Base-by-base conservation (phyloP, 2,888 invertebrate species). In the Unio delphinus region DNA sequence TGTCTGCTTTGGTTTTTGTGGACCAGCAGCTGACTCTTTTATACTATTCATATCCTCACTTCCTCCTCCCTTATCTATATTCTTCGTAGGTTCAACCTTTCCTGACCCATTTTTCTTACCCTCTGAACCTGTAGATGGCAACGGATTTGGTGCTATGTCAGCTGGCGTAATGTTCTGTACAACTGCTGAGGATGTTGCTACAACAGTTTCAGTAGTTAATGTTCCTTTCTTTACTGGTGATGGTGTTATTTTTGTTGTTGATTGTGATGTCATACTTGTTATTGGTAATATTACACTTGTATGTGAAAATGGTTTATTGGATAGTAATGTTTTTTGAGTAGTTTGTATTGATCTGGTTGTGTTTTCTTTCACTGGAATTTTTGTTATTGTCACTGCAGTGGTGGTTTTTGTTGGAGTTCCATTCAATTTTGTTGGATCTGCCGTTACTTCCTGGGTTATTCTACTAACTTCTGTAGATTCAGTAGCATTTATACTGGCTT, bases 111-210 rank as follows among this genome's bases (percentile, higher is more conserved):
- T 23, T 59, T 18, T 26, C 0, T 23, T 23, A 26, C 15, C 45
- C 45, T 45, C 45, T 56, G 28, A 17, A 17, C n/a, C 26, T 55
- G 15, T 20, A 56, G 26, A 45, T 65, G 34, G 26, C 18, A 30
- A 73, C 45, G 76, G 67, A 15, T 80, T 72, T 28, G 73, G 55
- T 15, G 77, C 62, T 26, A 75, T 69, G 17, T 66, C 62, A 20
- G 61, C 18, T 62, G 59, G 17, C 30, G 54, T 68, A 34, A 34
- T 62, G 20, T 57, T 63, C n/a, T 55, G 34, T 17, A 57, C n/a
- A 34, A 60, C n/a, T 17, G 34, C 34, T 0, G 68, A 56, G 23
- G 68, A 64, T n/a, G 76, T 67, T 7, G 64, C 26, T 57, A 45
- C 17, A 17, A 64, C 54, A 61, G 68, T n/a, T 15, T 71, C 68